Base-by-base conservation (phyloP, 2,797 vertebrate species). In the Argyrosomus regius region DNA sequence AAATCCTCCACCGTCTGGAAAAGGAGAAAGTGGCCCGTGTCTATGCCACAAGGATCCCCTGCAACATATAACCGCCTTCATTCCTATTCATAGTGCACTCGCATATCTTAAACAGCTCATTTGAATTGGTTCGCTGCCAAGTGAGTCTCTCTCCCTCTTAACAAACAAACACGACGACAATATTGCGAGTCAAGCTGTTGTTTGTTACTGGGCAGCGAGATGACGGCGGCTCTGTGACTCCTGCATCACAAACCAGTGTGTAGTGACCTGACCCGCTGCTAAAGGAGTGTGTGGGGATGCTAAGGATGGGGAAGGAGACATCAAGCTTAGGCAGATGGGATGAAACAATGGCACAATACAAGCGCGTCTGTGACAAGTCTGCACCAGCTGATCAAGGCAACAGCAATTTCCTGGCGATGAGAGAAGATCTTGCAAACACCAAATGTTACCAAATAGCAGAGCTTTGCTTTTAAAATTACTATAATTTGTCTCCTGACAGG, bases 111-210 rank as follows among this genome's bases (percentile, higher is more conserved):
- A 93, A 81, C 87, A 84, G 85, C 89, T 91, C 89, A 90, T 90
- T 90, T 86, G 91, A 92, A 87, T 89, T 92, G 88, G 89, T 86
- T 6, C 43, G 3, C 87, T 82, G 89, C 90, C 91, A 93, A 88
- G 48, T 2, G 73, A 91, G 79, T 87, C 87, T 88, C 87, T 87
- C 80, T 86, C 77, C 73, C 73, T 78, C 81, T 78, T 88, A 91
- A 87, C 86, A 90, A 89, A 93, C 86, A 91, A 92, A 91, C 86
- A 90, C 50, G 43, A 82, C 53, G 61, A 91, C 91, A 93, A 89
- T 91, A 93, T 92, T 93, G 86, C 31, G 77, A 93, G 87, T 92
- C 91, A 93, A 91, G 85, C 90, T 92, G 90, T 92, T 93, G 91
- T 93, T 94, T 92, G 83, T 89, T 80, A 82, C 61, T 71, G 88